Conservation (phyloP, 2,888 invertebrate species). For the Habroteleia sp. region DNA sequence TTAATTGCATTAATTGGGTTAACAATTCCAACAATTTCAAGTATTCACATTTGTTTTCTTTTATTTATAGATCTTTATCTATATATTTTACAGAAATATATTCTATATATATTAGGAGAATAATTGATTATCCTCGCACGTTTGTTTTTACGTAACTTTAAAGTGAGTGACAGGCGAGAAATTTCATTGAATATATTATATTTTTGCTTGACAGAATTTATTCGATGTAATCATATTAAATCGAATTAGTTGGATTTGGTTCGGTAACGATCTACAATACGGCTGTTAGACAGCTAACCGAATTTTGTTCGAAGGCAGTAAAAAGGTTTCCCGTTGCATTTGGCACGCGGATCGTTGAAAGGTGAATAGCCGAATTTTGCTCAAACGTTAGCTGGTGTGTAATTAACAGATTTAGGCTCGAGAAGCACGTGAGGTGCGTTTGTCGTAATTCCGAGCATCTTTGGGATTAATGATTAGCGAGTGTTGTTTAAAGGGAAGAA, state of each 20-base stretch:
- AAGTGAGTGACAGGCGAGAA: too few species aligned
- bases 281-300: constrained; percentile 12
- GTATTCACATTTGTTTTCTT: too few species aligned
- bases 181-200: too few species aligned
- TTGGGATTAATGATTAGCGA: constrained; percentile 13
- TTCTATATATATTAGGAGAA: too few species aligned
- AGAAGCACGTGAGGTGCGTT: constrained; percentile 7
- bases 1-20: too few species aligned
- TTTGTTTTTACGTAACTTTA: too few species aligned
- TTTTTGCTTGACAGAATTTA: too few species aligned
- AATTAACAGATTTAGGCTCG: constrained; percentile 16
- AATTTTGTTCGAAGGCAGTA: constrained; percentile 13
- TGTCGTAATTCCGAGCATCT: constrained; percentile 5
- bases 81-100: too few species aligned
- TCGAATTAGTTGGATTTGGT: constrained; percentile 14
- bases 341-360: constrained; percentile 11
- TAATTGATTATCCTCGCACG: too few species aligned
- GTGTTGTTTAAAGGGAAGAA: neutral
- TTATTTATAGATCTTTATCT: too few species aligned
- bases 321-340: constrained; percentile 20
- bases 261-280: neutral
- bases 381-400: constrained; percentile 3
- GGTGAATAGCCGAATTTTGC: constrained; percentile 16
- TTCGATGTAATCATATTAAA: constrained; percentile 10
- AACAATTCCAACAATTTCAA: too few species aligned